Evolutionary conservation across 2,797 vertebrate genomes (phyloP), one percentile per base, ranked within the genome.

Genomic region (Macropus fuliginosus): DNA sequence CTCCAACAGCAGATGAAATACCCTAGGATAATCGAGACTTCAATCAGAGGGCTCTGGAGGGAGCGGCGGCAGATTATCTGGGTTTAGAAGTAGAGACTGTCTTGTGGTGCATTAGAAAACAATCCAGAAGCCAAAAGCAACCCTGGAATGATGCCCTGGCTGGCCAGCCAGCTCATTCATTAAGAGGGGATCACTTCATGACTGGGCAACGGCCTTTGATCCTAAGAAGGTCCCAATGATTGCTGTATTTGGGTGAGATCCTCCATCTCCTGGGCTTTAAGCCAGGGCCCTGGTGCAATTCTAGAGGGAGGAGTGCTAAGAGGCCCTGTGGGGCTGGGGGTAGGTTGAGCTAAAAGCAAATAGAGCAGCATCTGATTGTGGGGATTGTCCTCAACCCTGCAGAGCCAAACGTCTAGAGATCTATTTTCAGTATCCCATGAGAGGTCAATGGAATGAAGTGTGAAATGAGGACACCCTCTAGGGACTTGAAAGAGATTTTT

Each of bases 51-150:
- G 91, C 94, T 91, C n/a, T 21, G 95, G 56, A 93, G 34, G 0
- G 28, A 92, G 91, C 52, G 59, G 91, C 34, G 52, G 74, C 92
- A 92, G 90, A 46, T 92, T 56, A 34, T 5, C 10, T 55, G 56
- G 91, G 89, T 74, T 95, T 66, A 21, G 54, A 40, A 54, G 27
- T 28, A 91, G 91, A 94, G 92, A 66, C 55, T 55, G 46, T 54
- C 90, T 29, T 55, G 74, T 56, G 55, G 87, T 31, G 91, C 91
- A 92, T 95, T 94, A 55, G 62, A 87, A 95, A 95, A 62, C 55
- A 90, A 90, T 46, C 91, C 90, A 13, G 0, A 0, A 55, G 59
- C 90, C 91, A 34, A 94, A 81, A n/a, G 31, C 59, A 46, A 81
- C 52, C 90, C 95, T 74, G 54, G 91, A 62, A 81, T 0, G 0